Evolutionary conservation across 2,888 invertebrate species (phyloP).

Genomic region (Blastobasis lacticolella): DNA sequence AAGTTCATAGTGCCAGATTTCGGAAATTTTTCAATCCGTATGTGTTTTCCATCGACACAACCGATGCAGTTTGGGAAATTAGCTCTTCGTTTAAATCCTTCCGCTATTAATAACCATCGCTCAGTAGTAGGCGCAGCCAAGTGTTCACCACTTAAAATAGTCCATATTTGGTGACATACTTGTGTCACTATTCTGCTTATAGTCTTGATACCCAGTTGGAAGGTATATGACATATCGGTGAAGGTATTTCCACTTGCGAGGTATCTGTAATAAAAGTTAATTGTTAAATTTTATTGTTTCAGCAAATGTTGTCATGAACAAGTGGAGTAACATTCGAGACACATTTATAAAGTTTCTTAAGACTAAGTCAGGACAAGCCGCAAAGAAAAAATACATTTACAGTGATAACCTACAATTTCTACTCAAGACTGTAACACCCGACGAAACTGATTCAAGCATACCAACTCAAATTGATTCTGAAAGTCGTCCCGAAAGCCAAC

Average conservation of each 20-base stretch:
- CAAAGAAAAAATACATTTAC: neutral
- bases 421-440: neutral
- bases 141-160: constrained; percentile 12
- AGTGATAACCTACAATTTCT: neutral
- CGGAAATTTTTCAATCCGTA: constrained; percentile 14
- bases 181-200: neutral
- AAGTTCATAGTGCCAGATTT: constrained; percentile 16
- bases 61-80: constrained; percentile 20
- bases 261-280: too few species aligned
- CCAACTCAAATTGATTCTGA: too few species aligned
- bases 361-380: neutral
- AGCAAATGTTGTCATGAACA: neutral
- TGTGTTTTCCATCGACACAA: constrained; percentile 19
- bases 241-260: too few species aligned
- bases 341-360: neutral
- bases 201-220: neutral
- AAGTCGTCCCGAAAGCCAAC: too few species aligned
- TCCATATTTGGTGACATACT: constrained; percentile 9
- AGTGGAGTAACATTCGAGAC: neutral
- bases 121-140: constrained; percentile 12
- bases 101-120: constrained; percentile 15
- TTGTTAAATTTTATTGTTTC: neutral
- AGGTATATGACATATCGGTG: too few species aligned
- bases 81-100: constrained; percentile 14
- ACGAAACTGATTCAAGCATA: neutral